Conservation (phyloP, 2,888 invertebrate genomes). For the Stenoptilia bipunctidactyla region DNA sequence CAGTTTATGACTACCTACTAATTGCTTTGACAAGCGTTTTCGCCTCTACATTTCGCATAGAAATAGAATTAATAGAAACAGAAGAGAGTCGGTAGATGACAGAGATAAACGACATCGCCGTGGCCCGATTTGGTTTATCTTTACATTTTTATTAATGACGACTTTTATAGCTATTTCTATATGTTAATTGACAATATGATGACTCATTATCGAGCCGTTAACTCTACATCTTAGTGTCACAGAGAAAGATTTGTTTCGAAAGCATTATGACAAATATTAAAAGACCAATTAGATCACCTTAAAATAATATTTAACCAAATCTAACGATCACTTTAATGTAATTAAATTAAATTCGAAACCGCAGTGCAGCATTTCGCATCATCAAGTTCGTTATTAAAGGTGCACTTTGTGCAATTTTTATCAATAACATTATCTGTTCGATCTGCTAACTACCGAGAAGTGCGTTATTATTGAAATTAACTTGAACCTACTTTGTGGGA, state of each 20-base stretch:
- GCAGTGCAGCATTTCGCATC: not conserved
- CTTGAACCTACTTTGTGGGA: not conserved
- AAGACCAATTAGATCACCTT: too few relatives aligned
- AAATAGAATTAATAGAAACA: too few relatives aligned
- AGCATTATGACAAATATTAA: too few relatives aligned
- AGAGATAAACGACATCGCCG: not conserved
- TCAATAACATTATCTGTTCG: not conserved
- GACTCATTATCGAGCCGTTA: constrained; percentile 1
- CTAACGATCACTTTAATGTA: not conserved
- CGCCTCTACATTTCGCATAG: too few relatives aligned
- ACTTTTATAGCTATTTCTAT: not conserved
- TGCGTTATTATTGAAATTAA: not conserved
- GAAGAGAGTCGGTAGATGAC: not conserved
- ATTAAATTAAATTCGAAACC: not conserved
- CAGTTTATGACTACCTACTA: too few relatives aligned
- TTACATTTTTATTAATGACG: not conserved
- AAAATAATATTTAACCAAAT: too few relatives aligned
- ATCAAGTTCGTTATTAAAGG: not conserved
- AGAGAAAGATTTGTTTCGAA: too few relatives aligned
- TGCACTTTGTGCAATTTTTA: not conserved
- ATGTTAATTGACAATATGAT: constrained; percentile 1
- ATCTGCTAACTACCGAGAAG: not conserved
- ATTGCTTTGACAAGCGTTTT: too few relatives aligned
- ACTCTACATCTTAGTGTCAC: too few relatives aligned
- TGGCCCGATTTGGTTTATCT: not conserved